These are phyloP conservation scores for Callosobruchus maculatus DNA, from an alignment of 2,888 invertebrate species.

Conservation along the genomic window DNA sequence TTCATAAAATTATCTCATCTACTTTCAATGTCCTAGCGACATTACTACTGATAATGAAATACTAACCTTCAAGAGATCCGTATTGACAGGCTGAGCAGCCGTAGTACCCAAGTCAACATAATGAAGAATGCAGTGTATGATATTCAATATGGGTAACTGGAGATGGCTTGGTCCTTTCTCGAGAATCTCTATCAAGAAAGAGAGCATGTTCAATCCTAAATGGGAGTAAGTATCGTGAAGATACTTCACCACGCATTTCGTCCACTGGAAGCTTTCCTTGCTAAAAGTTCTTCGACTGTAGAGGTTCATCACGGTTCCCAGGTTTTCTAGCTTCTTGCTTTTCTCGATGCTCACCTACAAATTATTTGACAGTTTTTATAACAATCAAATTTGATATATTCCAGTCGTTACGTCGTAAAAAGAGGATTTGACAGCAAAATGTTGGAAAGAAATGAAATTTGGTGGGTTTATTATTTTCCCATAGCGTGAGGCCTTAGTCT, in stretches of 20 bases:
- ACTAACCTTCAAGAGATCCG: slow-evolving; percentile 71
- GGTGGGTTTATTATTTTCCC: too few species aligned
- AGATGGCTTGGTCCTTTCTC: slow-evolving; percentile 87
- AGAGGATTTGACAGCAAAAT: too few species aligned
- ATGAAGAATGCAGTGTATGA: slow-evolving; percentile 94
- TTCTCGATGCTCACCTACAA: slow-evolving; percentile 83
- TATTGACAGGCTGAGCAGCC: slow-evolving; percentile 85
- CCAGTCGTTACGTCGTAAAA: too few species aligned
- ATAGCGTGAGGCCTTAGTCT: too few species aligned
- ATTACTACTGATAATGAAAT: too few species aligned
- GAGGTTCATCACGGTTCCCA: slow-evolving; percentile 96
- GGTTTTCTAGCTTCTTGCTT: slow-evolving; percentile 89
- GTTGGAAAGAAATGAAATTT: too few species aligned
- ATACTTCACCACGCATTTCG: slow-evolving; percentile 98
- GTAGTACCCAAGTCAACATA: slow-evolving; percentile 88
- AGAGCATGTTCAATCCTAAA: slow-evolving; percentile 85
- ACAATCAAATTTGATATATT: too few species aligned
- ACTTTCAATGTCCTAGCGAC: too few species aligned
- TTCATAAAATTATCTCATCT: too few species aligned
- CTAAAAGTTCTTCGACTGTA: slow-evolving; percentile 96
- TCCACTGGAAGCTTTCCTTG: slow-evolving; percentile 99
- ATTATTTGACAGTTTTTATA: too few species aligned
- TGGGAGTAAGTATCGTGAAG: slow-evolving; percentile 94
- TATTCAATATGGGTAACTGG: slow-evolving; percentile 87
- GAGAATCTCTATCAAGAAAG: slow-evolving; percentile 92